Evolutionary conservation across 2,888 invertebrate species (phyloP), one percentile per base, ranked within the genome.

Genomic region (Drosophila neonasuta): DNA sequence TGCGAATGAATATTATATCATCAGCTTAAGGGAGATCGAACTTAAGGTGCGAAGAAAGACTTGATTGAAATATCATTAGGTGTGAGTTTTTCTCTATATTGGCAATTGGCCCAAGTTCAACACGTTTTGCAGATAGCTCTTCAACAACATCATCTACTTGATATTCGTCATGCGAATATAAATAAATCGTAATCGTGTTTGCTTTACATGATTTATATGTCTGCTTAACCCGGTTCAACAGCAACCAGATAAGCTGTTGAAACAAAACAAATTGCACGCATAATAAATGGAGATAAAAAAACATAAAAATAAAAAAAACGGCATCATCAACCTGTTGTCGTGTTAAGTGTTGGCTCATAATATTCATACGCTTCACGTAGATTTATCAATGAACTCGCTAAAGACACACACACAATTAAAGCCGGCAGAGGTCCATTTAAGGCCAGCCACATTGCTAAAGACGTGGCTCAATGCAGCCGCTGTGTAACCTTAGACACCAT

Each of bases 401-500:
- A 54, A 61, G 32, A 68, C 41, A n/a, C 56, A 54, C 45, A 54
- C 45, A 54, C 45, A 49, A 49, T 39, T 36, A 45, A 29, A 32
- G 65, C 8, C 15, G 30, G 41, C 29, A 17, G 46, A 29, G 36
- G 24, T 49, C 9, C 29, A 34, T 32, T 44, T 54, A 62, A 69
- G 69, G 70, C 57, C 76, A 59, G 9, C 10, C 41, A 42, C 52
- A 51, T 54, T 50, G 64, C 48, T 64, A 60, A n/a, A 74, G 67
- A 41, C 63, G 39, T 66, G 56, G 65, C 42, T 56, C 46, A 41
- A 30, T 57, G 59, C 48, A 49, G 58, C 55, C 56, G 57, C 63
- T 68, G 13, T 64, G 42, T 65, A 61, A 76, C 77, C 77, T 76
- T 60, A 75, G 51, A 71, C 66, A 57, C 13, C 24, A 58, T 60